Conservation (phyloP, 2,888 invertebrate genomes). For the Listrodromus nycthemerus region DNA sequence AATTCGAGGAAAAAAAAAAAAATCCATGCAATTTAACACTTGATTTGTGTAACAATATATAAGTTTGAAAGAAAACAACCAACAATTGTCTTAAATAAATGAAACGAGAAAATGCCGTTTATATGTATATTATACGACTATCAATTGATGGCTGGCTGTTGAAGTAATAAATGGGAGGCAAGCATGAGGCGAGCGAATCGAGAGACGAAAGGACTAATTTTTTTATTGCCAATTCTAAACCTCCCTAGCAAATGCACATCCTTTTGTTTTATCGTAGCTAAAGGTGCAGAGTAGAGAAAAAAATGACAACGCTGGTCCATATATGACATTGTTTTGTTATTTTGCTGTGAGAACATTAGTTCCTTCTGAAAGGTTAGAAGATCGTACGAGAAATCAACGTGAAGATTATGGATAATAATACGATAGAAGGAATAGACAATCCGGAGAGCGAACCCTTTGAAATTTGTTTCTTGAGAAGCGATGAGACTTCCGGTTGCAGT, state of each 20-base stretch:
- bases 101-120: constrained; percentile 72
- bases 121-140: constrained; percentile 70
- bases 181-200: constrained; percentile 11
- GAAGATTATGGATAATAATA: constrained; percentile 42
- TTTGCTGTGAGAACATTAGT: background rate
- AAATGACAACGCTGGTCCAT: background rate
- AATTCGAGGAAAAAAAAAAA: constrained; percentile 1
- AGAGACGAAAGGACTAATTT: constrained; percentile 25
- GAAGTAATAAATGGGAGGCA: constrained; percentile 56
- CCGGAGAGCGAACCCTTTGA: constrained; percentile 33
- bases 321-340: constrained; percentile 28
- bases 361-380: background rate
- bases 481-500: constrained; percentile 64
- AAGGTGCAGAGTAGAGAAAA: background rate
- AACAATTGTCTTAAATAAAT: constrained; percentile 54
- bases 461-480: constrained; percentile 52
- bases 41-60: constrained; percentile 41
- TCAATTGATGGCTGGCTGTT: constrained; percentile 64
- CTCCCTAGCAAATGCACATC: background rate
- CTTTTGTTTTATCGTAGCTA: constrained; percentile 25
- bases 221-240: constrained; percentile 10
- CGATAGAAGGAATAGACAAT: constrained; percentile 50
- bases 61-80: constrained; percentile 28
- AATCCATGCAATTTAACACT: constrained; percentile 28
- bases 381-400: constrained; percentile 12